A percentile compares a stretch with the other conserved stretches of the same genome.
These are phyloP conservation scores for Chrysolina americana DNA, from an alignment of 2,888 invertebrate genomes.

Conservation along the genomic window DNA sequence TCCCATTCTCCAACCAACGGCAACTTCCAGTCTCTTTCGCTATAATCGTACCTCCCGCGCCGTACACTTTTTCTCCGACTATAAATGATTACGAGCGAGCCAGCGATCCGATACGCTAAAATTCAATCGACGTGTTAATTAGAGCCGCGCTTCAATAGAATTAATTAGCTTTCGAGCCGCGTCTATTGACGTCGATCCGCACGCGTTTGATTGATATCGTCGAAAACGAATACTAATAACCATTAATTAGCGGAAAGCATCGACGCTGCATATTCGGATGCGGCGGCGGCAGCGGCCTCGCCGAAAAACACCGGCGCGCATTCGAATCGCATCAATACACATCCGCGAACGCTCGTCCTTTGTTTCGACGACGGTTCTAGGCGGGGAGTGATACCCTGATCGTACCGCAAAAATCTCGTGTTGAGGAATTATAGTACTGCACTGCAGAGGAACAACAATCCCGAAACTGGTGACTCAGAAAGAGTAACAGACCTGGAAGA, in stretches of 20 bases:
- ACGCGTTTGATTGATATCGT: conserved; percentile 29
- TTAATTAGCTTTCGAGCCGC: conserved; percentile 19
- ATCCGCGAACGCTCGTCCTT: conserved; percentile 3
- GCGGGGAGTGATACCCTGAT: neutral
- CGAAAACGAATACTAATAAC: conserved; percentile 27
- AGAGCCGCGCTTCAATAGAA: conserved; percentile 22
- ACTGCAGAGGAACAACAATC: too few relatives aligned
- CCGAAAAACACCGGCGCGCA: conserved; percentile 23
- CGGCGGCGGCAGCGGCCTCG: neutral
- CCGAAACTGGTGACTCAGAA: too few relatives aligned
- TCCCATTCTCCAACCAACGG: too few relatives aligned
- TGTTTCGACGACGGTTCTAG: neutral
- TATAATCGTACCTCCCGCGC: too few relatives aligned
- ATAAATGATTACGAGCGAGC: neutral
- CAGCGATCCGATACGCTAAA: conserved; percentile 18
- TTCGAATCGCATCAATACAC: conserved; percentile 8
- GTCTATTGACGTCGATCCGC: conserved; percentile 22
- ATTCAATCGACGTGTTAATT: conserved; percentile 33
- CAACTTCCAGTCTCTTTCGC: too few relatives aligned
- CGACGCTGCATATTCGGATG: conserved; percentile 14
- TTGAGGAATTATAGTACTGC: too few relatives aligned
- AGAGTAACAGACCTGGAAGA: too few relatives aligned
- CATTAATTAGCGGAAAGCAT: conserved; percentile 27
- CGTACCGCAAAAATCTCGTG: neutral
- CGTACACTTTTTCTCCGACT: too few relatives aligned